Evolutionary conservation across 2,888 invertebrate genomes (phyloP).

Genomic region (Scrobipalpa atriplicella): DNA sequence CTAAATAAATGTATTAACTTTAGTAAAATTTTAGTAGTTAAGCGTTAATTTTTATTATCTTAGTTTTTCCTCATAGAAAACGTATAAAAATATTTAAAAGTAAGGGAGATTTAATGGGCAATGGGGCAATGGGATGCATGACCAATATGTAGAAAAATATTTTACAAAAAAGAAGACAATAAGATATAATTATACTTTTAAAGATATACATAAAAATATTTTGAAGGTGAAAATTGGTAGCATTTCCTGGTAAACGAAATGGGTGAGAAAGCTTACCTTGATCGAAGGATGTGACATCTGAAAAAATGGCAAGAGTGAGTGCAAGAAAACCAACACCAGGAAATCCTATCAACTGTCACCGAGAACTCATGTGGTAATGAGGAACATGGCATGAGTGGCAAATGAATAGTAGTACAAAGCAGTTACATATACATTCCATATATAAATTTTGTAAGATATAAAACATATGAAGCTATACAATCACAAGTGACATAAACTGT

Average conservation of each 20-base stretch:
- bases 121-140: slow-evolving; percentile 40
- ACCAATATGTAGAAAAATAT: slow-evolving; percentile 1
- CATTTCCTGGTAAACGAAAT: slow-evolving; percentile 70
- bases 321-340: slow-evolving; percentile 56
- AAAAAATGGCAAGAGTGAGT: slow-evolving; percentile 71
- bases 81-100: background rate
- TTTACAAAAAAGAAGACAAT: background rate
- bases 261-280: slow-evolving; percentile 73
- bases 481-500: slow-evolving; percentile 35
- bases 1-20: slow-evolving; percentile 5
- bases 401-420: slow-evolving; percentile 71
- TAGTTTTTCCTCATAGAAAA: slow-evolving; percentile 14
- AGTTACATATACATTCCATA: slow-evolving; percentile 56
- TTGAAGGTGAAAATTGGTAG: slow-evolving; percentile 61
- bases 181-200: background rate
- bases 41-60: background rate
- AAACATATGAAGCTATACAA: slow-evolving; percentile 18
- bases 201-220: slow-evolving; percentile 39
- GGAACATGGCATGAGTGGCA: slow-evolving; percentile 16
- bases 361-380: background rate
- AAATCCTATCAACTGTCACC: slow-evolving; percentile 68
- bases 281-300: slow-evolving; percentile 71
- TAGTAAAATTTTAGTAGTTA: background rate
- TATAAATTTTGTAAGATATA: slow-evolving; percentile 30
- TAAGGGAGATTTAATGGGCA: slow-evolving; percentile 25